Evolutionary conservation across 2,888 invertebrate genomes (phyloP).

Genomic region (Pilophorus perplexus): DNA sequence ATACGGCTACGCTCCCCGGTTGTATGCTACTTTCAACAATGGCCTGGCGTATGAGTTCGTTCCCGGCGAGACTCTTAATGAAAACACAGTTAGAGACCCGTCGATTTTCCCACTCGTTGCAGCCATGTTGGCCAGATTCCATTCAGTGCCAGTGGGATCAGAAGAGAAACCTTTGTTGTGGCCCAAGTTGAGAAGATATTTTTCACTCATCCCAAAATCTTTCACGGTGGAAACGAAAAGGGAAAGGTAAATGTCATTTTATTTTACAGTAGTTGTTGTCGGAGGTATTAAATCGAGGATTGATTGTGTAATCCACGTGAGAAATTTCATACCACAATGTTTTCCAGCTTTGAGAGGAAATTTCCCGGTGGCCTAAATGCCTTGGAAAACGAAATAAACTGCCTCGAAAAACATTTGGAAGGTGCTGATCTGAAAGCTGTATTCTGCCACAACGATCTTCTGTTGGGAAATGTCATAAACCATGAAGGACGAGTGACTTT

Average conservation of each 20-base stretch:
- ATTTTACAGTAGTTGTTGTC: not conserved
- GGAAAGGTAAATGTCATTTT: not conserved
- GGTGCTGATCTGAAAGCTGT: constrained; percentile 73
- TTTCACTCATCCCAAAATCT: constrained; percentile 68
- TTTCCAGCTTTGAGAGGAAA: constrained; percentile 63
- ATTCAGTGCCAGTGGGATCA: constrained; percentile 58
- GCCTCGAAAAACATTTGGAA: constrained; percentile 63
- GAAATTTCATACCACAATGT: no score
- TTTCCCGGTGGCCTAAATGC: constrained; percentile 59
- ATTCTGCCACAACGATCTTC: constrained; percentile 95
- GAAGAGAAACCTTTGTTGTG: constrained; percentile 65
- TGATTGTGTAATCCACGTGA: no score
- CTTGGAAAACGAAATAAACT: constrained; percentile 67
- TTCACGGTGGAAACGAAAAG: constrained; percentile 53
- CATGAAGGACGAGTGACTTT: constrained; percentile 66
- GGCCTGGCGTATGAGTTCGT: constrained; percentile 88
- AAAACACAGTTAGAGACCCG: constrained; percentile 62
- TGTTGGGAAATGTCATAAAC: constrained; percentile 90
- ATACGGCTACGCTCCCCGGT: constrained; percentile 75
- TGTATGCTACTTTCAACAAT: constrained; percentile 90
- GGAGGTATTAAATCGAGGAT: no score
- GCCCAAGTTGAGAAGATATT: constrained; percentile 71
- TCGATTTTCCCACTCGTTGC: constrained; percentile 74
- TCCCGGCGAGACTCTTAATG: constrained; percentile 74
- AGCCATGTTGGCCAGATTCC: constrained; percentile 77